A percentile compares a stretch with the other conserved stretches of the same genome.
Conservation (phyloP, 2,113 vertebrate genomes). For the Rissa tridactyla region DNA sequence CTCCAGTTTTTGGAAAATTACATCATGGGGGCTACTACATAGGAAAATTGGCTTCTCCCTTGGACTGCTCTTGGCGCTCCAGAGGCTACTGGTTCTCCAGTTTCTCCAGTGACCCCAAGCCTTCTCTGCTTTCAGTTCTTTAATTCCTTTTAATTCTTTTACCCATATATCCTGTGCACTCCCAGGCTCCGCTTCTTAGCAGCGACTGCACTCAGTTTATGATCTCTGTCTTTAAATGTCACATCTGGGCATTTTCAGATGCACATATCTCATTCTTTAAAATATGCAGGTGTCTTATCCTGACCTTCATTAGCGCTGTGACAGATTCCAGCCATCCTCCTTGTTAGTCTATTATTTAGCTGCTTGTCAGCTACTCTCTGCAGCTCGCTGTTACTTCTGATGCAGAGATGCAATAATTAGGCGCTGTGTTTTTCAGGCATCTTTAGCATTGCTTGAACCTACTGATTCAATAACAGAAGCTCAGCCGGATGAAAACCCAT, state of each 20-base stretch:
- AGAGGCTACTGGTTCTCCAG: background rate
- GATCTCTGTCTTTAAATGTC: background rate
- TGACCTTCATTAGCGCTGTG: slow-evolving; percentile 33
- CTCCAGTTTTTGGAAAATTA: background rate
- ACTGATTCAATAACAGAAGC: background rate
- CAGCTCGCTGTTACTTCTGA: background rate
- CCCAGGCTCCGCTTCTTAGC: background rate
- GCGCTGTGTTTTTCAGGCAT: background rate
- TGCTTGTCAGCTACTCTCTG: slow-evolving; percentile 28
- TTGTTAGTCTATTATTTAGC: slow-evolving; percentile 34
- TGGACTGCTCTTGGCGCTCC: background rate
- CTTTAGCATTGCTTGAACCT: background rate
- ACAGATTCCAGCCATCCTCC: slow-evolving; percentile 40
- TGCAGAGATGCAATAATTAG: slow-evolving; percentile 32
- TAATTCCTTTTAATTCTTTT: background rate
- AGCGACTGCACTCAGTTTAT: background rate
- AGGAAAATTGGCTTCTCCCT: background rate
- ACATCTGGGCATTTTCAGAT: slow-evolving; percentile 23
- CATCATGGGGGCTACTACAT: background rate
- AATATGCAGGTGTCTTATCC: slow-evolving; percentile 30
- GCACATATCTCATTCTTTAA: background rate
- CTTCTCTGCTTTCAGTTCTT: background rate
- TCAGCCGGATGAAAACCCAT: background rate
- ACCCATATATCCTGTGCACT: background rate
- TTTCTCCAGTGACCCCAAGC: background rate